Evolutionary conservation across 2,888 invertebrate species (phyloP), one percentile per base, ranked within the genome.

Genomic region (Lacanobia wlatinum): DNA sequence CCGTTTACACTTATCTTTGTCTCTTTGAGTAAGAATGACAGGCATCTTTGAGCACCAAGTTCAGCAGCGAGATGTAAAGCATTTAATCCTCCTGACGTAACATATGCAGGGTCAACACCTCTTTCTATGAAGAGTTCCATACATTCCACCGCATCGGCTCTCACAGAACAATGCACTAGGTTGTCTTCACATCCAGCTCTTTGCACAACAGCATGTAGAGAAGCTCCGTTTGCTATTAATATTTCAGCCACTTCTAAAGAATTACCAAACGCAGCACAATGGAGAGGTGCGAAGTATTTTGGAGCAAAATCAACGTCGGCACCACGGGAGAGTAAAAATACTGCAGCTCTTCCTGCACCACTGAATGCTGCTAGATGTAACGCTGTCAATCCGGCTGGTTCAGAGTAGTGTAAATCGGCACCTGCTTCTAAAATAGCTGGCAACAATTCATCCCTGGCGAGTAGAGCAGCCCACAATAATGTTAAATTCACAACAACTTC

Each of bases 211-310:
- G 97, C 96, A 67, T 97, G 97, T 53, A 98, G 96, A 56, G 97
- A 96, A 8, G 98, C 97, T 1, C 97, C 97, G 81, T 97, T 97
- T 55, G 97, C 97, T 58, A 98, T 96, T 40, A 99, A 96, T 81
- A 98, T 96, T 90, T 97, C 97, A 16, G 98, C 98, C 0, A 98
- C 98, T 88, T 98, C 97, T 9, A 97, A 96, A 43, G 98, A 97
- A 87, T 98, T 98, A 6, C 98, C 98, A 92, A 98, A 98, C 0
- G 98, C 98, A 2, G 98, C 98, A 89, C 98, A 98, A 90, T 99
- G 99, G 66, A 99, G 96, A 0, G 99, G 98, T 43, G 98, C 97
- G 87, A 98, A 98, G 81, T 97, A 97, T 91, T 97, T 97, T 52
- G 97, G 97, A 38, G 97, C 96, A 55, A 97, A 96, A 91, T 98